These are phyloP conservation scores for Prochilodus magdalenae DNA, from an alignment of 2,113 vertebrate species.

Conservation along the genomic window DNA sequence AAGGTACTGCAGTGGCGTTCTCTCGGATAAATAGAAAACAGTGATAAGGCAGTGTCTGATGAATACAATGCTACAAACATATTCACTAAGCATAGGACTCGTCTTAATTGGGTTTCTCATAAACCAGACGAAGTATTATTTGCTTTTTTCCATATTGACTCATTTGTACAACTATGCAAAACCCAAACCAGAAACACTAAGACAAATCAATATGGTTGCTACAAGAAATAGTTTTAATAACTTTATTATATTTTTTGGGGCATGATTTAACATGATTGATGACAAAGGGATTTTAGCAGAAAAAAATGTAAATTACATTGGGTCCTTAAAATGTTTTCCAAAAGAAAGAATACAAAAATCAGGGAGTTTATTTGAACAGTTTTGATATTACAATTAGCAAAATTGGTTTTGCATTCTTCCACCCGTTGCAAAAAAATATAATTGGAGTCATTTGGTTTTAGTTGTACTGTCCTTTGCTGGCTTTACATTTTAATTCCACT, in stretches of 20 bases:
- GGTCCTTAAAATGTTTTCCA: background rate
- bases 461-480: background rate
- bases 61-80: background rate
- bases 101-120: background rate
- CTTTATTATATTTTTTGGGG: background rate
- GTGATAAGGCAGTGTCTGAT: background rate
- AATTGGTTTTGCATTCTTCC: background rate
- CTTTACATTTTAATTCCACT: constrained; percentile 15
- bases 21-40: background rate
- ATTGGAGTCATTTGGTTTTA: constrained; percentile 1
- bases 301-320: too few relatives aligned
- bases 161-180: background rate
- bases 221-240: background rate
- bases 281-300: background rate
- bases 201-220: background rate
- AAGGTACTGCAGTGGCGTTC: background rate
- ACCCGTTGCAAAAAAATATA: constrained; percentile 4
- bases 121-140: background rate
- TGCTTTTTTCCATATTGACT: background rate
- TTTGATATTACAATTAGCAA: background rate
- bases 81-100: too few relatives aligned
- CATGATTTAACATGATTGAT: background rate
- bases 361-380: background rate
- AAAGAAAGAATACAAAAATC: background rate
- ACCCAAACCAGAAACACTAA: background rate